Evolutionary conservation across 2,113 vertebrate species (phyloP).

Genomic region (Grantiella picta): DNA sequence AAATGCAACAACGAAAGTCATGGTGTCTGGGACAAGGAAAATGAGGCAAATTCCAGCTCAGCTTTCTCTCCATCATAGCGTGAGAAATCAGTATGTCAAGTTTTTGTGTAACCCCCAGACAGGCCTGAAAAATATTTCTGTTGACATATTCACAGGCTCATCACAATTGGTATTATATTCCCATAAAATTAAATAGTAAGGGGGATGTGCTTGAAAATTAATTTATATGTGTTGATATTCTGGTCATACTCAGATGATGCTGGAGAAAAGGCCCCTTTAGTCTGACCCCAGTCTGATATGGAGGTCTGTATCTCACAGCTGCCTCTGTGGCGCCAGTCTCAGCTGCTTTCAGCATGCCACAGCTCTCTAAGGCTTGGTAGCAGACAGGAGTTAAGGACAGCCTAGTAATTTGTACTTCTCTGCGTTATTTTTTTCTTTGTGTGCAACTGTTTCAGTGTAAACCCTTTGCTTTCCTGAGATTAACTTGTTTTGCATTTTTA

Average conservation of each 20-base stretch:
- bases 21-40: background rate
- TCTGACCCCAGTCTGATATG: accelerated
- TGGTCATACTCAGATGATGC: background rate
- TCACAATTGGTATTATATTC: background rate
- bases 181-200: background rate
- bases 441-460: background rate
- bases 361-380: background rate
- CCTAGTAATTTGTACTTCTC: background rate
- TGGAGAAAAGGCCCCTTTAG: background rate
- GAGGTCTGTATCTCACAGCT: background rate
- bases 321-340: background rate
- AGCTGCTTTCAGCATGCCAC: background rate
- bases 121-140: background rate
- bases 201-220: background rate
- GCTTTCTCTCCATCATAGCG: background rate
- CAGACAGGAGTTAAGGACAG: background rate
- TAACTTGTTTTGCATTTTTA: background rate
- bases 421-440: background rate
- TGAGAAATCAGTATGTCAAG: background rate
- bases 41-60: background rate
- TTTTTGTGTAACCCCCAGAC: background rate
- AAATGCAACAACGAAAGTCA: background rate
- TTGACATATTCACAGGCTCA: background rate
- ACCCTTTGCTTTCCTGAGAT: background rate
- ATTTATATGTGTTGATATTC: background rate